A percentile compares a stretch with the other conserved stretches of the same genome.
Conservation (phyloP, 2,113 vertebrate genomes). For the Oreotrochilus melanogaster region DNA sequence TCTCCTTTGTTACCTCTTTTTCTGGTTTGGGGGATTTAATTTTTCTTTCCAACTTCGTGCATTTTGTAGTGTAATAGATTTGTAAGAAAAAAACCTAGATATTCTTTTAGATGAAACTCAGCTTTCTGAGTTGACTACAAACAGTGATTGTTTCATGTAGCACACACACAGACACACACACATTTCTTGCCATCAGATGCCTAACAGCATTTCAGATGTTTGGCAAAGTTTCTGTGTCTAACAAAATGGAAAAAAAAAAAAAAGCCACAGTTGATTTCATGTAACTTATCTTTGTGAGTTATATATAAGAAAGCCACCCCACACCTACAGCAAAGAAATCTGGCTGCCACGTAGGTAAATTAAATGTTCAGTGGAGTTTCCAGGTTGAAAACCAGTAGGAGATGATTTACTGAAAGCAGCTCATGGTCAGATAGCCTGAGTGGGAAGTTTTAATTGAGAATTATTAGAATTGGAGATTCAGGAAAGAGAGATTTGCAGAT, state of each 20-base stretch:
- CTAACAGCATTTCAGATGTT: constrained; percentile 1
- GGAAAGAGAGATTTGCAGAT: not conserved
- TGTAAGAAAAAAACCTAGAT: not conserved
- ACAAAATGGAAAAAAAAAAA: not conserved
- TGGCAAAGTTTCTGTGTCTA: not conserved
- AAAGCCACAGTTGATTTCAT: not conserved
- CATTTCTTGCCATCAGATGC: not conserved
- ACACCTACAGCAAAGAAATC: not conserved
- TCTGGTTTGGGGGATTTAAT: not conserved
- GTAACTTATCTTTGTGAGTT: not conserved
- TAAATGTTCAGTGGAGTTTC: not conserved
- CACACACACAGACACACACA: not conserved
- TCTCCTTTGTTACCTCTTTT: not conserved
- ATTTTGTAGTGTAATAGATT: not conserved
- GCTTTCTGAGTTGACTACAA: not conserved
- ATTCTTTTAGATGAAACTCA: not conserved
- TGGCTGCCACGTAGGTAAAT: not conserved
- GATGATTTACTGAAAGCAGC: not conserved
- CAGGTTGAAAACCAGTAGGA: not conserved
- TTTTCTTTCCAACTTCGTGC: not conserved
- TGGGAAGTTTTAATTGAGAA: not conserved
- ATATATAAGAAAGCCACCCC: not conserved
- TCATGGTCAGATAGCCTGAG: not conserved
- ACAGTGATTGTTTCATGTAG: not conserved
- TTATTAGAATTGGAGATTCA: not conserved